These are phyloP conservation scores for Synodontis membranacea DNA, from an alignment of 2,113 vertebrate genomes.

Conservation along the genomic window DNA sequence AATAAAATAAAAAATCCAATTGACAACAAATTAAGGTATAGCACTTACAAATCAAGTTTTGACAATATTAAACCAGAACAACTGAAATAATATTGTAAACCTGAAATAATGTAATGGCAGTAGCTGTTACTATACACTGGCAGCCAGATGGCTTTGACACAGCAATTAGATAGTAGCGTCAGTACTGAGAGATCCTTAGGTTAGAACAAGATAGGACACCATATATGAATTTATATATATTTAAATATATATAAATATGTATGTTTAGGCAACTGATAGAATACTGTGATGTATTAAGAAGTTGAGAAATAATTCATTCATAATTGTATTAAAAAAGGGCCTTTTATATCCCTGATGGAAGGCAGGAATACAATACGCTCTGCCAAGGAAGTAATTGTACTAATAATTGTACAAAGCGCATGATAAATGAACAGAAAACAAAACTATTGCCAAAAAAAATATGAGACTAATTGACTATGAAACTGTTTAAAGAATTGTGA, in stretches of 20 bases:
- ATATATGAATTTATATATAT: too few relatives aligned
- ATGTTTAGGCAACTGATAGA: not conserved
- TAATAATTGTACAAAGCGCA: conserved; percentile 60
- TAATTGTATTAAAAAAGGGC: conserved; percentile 32
- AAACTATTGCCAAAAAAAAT: conserved; percentile 52
- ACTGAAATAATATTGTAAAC: conserved; percentile 13
- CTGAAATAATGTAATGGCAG: conserved; percentile 28
- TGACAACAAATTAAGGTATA: conserved; percentile 31
- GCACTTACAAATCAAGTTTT: not conserved
- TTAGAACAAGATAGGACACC: conserved; percentile 32
- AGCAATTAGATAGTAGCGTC: conserved; percentile 49
- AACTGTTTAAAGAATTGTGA: conserved; percentile 59
- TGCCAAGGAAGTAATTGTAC: conserved; percentile 58
- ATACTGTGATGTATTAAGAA: conserved; percentile 9
- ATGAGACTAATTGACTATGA: conserved; percentile 57
- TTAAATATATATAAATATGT: too few relatives aligned
- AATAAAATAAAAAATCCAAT: not conserved
- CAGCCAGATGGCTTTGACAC: conserved; percentile 38
- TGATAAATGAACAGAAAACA: conserved; percentile 60
- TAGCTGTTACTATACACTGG: conserved; percentile 19
- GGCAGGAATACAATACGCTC: conserved; percentile 41
- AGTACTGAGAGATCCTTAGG: conserved; percentile 43
- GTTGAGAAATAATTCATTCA: conserved; percentile 22
- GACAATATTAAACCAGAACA: conserved; percentile 15
- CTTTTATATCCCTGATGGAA: conserved; percentile 48